A percentile compares a stretch with the other conserved stretches of the same genome.
phyloP scores from a whole-genome alignment of 2,797 vertebrate genomes.

The Lutjanus campechanus region DNA sequence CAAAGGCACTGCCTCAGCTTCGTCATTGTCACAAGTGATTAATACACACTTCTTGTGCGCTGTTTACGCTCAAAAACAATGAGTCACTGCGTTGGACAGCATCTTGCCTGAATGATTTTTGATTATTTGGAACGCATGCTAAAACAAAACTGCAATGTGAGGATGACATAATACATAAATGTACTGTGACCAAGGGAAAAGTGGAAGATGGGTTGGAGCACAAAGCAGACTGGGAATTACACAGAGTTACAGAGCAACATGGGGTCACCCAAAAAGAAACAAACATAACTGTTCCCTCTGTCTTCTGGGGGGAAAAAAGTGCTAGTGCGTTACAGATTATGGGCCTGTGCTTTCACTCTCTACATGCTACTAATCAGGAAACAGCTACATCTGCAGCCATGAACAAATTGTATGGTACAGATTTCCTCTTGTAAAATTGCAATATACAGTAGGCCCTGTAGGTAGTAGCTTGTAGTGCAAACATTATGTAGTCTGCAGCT shows the following conservation, averaged over 20 bases:
- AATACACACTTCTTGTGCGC: conserved; percentile 31
- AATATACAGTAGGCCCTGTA: not conserved
- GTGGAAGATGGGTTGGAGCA: conserved; percentile 21
- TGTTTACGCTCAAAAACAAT: conserved; percentile 53
- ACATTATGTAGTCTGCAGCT: conserved; percentile 13
- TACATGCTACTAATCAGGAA: conserved; percentile 33
- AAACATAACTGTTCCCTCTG: conserved; percentile 44
- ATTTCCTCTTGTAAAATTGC: conserved; percentile 17
- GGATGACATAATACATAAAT: conserved; percentile 53
- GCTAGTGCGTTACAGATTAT: conserved; percentile 25
- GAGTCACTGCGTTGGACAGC: conserved; percentile 51
- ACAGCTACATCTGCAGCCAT: conserved; percentile 8
- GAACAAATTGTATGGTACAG: conserved; percentile 2
- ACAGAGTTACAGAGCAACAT: conserved; percentile 20
- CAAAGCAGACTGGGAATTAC: conserved; percentile 35
- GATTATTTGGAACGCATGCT: conserved; percentile 58
- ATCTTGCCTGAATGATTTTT: conserved; percentile 43
- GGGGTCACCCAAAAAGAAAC: conserved; percentile 35
- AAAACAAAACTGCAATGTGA: conserved; percentile 45
- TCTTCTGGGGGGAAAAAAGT: conserved; percentile 14
- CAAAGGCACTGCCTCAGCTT: conserved; percentile 39
- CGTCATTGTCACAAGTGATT: conserved; percentile 58
- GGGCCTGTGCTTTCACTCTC: conserved; percentile 7
- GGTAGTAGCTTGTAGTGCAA: not conserved
- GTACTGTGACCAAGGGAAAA: conserved; percentile 26